These are phyloP conservation scores for Rhogogaster chlorosoma DNA, from an alignment of 2,888 invertebrate species.

Conservation along the genomic window DNA sequence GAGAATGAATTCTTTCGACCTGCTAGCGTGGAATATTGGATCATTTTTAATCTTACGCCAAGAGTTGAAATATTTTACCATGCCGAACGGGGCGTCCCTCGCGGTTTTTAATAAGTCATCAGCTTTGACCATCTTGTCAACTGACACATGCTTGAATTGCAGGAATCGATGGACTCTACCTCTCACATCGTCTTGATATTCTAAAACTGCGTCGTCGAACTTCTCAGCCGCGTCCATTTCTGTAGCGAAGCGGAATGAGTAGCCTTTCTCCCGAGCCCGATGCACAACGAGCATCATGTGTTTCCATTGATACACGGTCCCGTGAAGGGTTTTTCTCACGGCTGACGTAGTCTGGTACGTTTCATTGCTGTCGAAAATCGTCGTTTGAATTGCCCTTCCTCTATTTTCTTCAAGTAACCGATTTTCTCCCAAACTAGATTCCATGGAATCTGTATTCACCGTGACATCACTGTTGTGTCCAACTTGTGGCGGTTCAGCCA, in stretches of 20 bases:
- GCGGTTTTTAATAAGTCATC: not conserved
- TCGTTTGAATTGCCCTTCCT: not conserved
- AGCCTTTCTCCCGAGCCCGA: slow-evolving; percentile 22
- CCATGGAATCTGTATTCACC: not conserved
- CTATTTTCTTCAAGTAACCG: not conserved
- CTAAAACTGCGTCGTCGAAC: slow-evolving; percentile 51
- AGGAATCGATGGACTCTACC: not conserved
- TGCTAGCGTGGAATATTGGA: not conserved
- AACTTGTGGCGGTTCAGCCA: not conserved
- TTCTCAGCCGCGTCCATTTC: slow-evolving; percentile 50
- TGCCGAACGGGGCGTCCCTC: not conserved
- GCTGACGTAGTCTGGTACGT: not conserved
- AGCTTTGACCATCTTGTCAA: not conserved
- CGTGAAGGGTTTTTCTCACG: slow-evolving; percentile 1
- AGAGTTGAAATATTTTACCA: not conserved
- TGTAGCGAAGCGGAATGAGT: slow-evolving; percentile 48
- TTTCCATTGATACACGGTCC: slow-evolving; percentile 50
- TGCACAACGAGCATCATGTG: slow-evolving; percentile 53
- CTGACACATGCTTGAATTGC: not conserved
- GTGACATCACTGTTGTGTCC: not conserved
- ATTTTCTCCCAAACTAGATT: not conserved
- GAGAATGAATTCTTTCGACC: not conserved
- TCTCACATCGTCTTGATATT: not conserved
- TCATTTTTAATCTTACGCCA: not conserved
- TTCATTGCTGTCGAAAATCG: not conserved